A percentile compares a stretch with the other conserved stretches of the same genome.
phyloP scores from a whole-genome alignment of 2,797 vertebrate genomes.

The Coracias cyanogaster region DNA sequence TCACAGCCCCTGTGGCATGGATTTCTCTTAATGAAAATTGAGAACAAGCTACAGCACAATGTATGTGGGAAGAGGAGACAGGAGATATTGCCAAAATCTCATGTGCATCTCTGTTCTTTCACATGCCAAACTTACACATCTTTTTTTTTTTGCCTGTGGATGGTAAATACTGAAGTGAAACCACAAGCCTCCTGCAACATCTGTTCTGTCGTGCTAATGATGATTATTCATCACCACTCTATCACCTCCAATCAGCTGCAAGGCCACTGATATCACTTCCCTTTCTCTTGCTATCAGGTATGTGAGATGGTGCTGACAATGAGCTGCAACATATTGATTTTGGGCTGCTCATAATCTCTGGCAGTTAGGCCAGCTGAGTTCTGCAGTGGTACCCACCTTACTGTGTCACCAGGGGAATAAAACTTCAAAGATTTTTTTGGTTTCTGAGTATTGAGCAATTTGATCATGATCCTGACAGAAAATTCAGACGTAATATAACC shows the following conservation, averaged over 20 bases:
- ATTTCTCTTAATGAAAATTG: background rate
- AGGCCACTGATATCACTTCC: background rate
- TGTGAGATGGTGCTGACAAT: background rate
- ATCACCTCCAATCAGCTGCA: background rate
- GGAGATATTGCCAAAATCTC: background rate
- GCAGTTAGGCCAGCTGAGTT: background rate
- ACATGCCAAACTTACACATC: fast-evolving
- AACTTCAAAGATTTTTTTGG: background rate
- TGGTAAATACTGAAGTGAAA: background rate
- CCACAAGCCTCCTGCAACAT: conserved; percentile 5
- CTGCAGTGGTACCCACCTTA: background rate
- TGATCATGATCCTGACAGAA: background rate
- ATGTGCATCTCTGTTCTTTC: background rate
- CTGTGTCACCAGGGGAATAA: background rate
- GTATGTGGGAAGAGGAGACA: background rate
- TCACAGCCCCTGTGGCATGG: too few relatives aligned
- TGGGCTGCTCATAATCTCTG: background rate
- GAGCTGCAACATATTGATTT: background rate
- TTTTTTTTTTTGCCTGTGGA: background rate
- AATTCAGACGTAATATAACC: background rate
- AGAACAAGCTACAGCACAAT: fast-evolving
- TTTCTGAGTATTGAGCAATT: background rate
- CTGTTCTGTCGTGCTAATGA: background rate
- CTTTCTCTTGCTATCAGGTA: background rate
- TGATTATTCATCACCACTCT: background rate